Conservation (phyloP, 2,888 invertebrate genomes). For the Abrostola triplasia region DNA sequence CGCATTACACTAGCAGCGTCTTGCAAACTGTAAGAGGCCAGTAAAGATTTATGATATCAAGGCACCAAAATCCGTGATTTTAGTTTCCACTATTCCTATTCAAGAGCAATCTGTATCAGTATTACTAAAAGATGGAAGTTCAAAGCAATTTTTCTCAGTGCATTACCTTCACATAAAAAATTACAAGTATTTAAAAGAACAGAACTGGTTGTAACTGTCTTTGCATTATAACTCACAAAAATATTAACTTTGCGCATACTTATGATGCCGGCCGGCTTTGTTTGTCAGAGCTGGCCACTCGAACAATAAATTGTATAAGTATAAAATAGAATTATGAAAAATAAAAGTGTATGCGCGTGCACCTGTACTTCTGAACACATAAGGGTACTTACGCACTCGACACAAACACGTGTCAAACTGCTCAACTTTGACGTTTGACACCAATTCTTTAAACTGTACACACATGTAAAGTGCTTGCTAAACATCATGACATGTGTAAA, state of each 20-base stretch:
- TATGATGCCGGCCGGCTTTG: slow-evolving; percentile 52
- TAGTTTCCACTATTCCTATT: no score
- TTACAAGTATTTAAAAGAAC: slow-evolving; percentile 11
- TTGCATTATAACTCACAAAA: slow-evolving; percentile 39
- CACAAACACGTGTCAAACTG: slow-evolving; percentile 22
- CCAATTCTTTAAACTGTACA: slow-evolving; percentile 13
- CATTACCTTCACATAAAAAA: slow-evolving; percentile 10
- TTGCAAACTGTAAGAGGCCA: no score
- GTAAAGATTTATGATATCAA: no score
- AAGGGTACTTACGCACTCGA: slow-evolving; percentile 30
- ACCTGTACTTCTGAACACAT: slow-evolving; percentile 57
- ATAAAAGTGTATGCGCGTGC: slow-evolving; percentile 60
- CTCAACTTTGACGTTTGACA: slow-evolving; percentile 37
- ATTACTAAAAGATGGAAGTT: neutral
- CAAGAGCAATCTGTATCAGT: no score
- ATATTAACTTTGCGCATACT: slow-evolving; percentile 43
- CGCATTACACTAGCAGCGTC: no score
- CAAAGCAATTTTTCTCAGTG: neutral
- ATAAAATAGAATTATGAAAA: slow-evolving; percentile 67
- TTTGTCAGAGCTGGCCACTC: slow-evolving; percentile 47
- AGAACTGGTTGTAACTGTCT: slow-evolving; percentile 12
- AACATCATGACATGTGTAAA: slow-evolving; percentile 6
- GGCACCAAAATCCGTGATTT: no score
- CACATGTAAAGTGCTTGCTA: slow-evolving; percentile 20
- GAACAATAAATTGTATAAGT: slow-evolving; percentile 60